Base-by-base conservation (phyloP, 2,888 invertebrate genomes). In the Entomobrya multifasciata region DNA sequence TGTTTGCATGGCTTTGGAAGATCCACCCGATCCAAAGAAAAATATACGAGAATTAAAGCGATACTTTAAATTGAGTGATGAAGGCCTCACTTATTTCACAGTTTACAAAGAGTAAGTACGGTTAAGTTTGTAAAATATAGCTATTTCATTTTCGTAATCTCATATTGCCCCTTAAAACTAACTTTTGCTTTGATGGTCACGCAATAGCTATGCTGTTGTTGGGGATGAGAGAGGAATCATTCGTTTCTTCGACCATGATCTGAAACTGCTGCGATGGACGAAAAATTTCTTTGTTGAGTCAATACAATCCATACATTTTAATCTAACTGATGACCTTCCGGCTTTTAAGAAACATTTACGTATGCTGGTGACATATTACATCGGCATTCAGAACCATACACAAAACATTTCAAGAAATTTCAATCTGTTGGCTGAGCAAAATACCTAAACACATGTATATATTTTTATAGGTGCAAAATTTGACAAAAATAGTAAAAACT, bases 161-260 rank as follows among this genome's bases (percentile, higher is more conserved):
- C 36, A 36, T 8, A 36, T 36, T 36, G 8, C 36, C 36, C 36
- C 36, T 6, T 36, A n/a, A n/a, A n/a, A n/a, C n/a, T n/a, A n/a
- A n/a, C 8, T 36, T 36, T 36, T 36, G 5, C 36, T 8, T 36
- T 36, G 36, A 8, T 8, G 36, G 36, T 15, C 6, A 11, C 25
- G 10, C 10, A n/a, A 27, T n/a, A 89, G 89, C 8, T 88, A 82
- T 41, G 60, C 84, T 4, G 89, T 90, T 1, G 79, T 89, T 27
- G 91, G 91, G 25, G 91, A 91, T 74, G 90, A 89, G 22, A 82
- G 49, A 25, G 91, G 91, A 41, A 80, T 86, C 13, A 72, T 91
- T 27, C 81, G 88, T 13, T 90, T 91, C 65, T 90, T 89, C 67
- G 90, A 91, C 72, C 55, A 78, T n/a, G 82, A 85, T n/a, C 87